These are phyloP conservation scores for Oophaga sylvatica DNA, from an alignment of 2,797 vertebrate species.

Conservation along the genomic window DNA sequence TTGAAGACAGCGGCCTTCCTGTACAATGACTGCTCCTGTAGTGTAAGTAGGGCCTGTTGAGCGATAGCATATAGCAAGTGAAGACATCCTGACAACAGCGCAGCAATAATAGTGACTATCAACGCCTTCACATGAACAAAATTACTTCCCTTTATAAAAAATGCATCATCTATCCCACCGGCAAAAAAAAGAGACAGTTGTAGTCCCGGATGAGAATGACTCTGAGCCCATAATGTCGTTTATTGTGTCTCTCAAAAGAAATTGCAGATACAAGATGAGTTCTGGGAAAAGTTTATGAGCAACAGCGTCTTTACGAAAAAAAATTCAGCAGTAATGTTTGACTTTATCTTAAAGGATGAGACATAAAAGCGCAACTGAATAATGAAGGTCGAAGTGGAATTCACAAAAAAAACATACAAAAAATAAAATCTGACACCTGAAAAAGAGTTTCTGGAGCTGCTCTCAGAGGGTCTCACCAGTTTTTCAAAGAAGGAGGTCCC, in stretches of 20 bases:
- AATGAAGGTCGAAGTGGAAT: not conserved
- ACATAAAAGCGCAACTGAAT: not conserved
- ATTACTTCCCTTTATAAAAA: conserved; percentile 24
- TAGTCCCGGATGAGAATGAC: not conserved
- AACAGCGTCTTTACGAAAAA: not conserved
- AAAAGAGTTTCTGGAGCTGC: too few relatives aligned
- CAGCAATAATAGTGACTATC: not conserved
- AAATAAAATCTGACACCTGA: too few relatives aligned
- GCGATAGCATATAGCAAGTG: not conserved
- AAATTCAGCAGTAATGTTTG: not conserved
- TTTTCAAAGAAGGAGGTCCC: too few relatives aligned
- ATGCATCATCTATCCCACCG: not conserved
- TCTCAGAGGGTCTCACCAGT: too few relatives aligned
- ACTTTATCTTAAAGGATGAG: not conserved
- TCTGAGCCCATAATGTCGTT: not conserved
- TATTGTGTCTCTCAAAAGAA: conserved; percentile 1
- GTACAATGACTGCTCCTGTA: conserved; percentile 13
- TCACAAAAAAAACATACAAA: not conserved
- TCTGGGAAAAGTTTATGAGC: not conserved
- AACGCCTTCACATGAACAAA: not conserved
- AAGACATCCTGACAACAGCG: conserved; percentile 1
- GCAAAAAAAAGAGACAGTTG: not conserved
- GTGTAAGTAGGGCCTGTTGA: conserved; percentile 1
- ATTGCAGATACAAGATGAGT: not conserved
- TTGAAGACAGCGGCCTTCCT: not conserved